These are phyloP conservation scores for Aphis gossypii DNA, from an alignment of 1,140 invertebrate species.

Conservation along the genomic window DNA sequence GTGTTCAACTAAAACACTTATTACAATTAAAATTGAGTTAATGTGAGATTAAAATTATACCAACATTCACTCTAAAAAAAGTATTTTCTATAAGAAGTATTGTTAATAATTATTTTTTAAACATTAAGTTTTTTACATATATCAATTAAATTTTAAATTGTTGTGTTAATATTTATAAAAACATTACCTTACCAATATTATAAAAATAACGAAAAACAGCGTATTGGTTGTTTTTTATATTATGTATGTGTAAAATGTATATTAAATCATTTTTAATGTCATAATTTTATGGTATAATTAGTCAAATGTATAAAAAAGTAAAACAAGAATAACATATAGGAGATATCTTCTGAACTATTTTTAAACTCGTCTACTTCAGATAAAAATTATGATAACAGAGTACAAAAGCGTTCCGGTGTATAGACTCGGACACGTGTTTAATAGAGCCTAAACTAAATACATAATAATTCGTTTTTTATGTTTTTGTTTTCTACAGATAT, in stretches of 20 bases:
- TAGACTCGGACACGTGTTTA: background rate
- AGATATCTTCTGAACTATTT: background rate
- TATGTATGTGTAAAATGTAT: background rate
- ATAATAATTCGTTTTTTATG: conserved; percentile 8
- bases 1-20: background rate
- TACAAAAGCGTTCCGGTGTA: background rate
- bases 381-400: background rate
- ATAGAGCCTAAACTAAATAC: background rate
- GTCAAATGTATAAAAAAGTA: background rate
- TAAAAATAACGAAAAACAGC: background rate
- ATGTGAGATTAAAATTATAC: background rate
- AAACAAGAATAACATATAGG: background rate
- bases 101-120: background rate
- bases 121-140: background rate
- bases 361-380: background rate
- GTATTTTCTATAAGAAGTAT: too few relatives aligned
- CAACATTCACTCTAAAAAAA: background rate
- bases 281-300: background rate
- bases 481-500: background rate
- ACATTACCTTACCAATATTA: background rate
- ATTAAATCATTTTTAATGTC: background rate
- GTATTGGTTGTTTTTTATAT: background rate
- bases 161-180: background rate
- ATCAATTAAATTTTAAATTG: background rate
- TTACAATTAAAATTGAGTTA: background rate